Base-by-base conservation (phyloP, 2,797 vertebrate genomes). In the Calcarius lapponicus region DNA sequence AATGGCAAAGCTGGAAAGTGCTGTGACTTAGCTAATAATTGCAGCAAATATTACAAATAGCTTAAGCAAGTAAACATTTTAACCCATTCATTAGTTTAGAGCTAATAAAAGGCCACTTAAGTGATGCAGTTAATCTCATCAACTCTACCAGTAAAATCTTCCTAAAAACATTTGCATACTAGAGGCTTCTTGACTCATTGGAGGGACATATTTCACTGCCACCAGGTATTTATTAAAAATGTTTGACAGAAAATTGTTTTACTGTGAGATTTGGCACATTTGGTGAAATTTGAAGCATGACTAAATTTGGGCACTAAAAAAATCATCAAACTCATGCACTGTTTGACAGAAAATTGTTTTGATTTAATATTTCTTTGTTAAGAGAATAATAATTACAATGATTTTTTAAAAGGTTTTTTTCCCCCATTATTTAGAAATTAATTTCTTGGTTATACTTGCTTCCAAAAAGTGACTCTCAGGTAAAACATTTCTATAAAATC, bases 361-460 rank as follows among this genome's bases (percentile, higher is more conserved):
- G 5, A 40, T 70, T 38, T 40, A 31, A 45, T 74, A 38, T 67
- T 40, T 70, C 1, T 50, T 72, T 31, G 13, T 79, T 15, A 82
- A 53, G 28, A 54, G 3, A n/a, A 11, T 10, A 50, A 21, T 47
- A 31, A 5, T 56, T 18, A 18, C 7, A 53, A 12, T 38, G 0
- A 3, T 43, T 47, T 84, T 62, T 62, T 5, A 17, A 42, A 42
- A 15, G 7, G 9, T 2, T 1, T 25, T 40, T 11, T 1, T 1
- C 0, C 2, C 4, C 4, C 10, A 6, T 60, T 65, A 32, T 32
- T 73, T 60, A 81, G 48, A 80, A 75, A 42, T 31, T 38, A 22
- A 13, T 40, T 81, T 75, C 2, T 24, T 73, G 17, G 16, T 53
- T 29, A 64, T 60, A 67, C 56, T 22, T 13, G 4, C 25, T 88